Percentiles rank a stretch among this genome's conserved stretches.
phyloP scores from a whole-genome alignment of 2,888 invertebrate genomes.

The Oligia strigilis region DNA sequence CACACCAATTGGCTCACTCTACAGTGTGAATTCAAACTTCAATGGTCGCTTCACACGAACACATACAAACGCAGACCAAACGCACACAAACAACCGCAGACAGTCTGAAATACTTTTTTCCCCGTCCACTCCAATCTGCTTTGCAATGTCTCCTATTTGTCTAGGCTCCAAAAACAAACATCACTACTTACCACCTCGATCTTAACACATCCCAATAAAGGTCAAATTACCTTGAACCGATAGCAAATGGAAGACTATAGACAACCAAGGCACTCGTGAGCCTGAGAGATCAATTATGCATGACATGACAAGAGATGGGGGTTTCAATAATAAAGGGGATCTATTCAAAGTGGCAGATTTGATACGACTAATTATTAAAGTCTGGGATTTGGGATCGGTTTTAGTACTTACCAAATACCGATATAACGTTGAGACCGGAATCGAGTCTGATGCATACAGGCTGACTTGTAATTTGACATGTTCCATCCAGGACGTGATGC shows the following conservation, averaged over 20 bases:
- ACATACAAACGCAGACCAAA: slow-evolving; percentile 25
- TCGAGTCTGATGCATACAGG: background rate
- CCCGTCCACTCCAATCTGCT: slow-evolving; percentile 68
- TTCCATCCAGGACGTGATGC: background rate
- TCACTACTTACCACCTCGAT: background rate
- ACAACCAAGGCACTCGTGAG: slow-evolving; percentile 70
- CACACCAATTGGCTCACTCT: slow-evolving; percentile 38
- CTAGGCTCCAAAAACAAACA: slow-evolving; percentile 52
- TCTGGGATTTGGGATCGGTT: slow-evolving; percentile 50
- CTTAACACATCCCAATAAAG: slow-evolving; percentile 57
- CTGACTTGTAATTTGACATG: background rate
- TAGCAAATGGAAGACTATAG: slow-evolving; percentile 46
- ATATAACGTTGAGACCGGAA: background rate
- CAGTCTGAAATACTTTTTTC: slow-evolving; percentile 67
- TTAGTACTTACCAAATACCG: slow-evolving; percentile 6
- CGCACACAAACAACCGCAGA: slow-evolving; percentile 63
- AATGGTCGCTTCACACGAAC: slow-evolving; percentile 51
- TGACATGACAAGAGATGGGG: slow-evolving; percentile 74
- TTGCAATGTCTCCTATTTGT: slow-evolving; percentile 71
- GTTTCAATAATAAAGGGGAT: slow-evolving; percentile 76
- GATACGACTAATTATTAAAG: slow-evolving; percentile 71
- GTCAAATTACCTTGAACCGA: slow-evolving; percentile 50
- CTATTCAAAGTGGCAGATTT: slow-evolving; percentile 68
- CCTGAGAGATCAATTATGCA: slow-evolving; percentile 81
- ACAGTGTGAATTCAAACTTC: slow-evolving; percentile 61